Base-by-base conservation (phyloP, 2,888 invertebrate genomes). In the Nebria salina region DNA sequence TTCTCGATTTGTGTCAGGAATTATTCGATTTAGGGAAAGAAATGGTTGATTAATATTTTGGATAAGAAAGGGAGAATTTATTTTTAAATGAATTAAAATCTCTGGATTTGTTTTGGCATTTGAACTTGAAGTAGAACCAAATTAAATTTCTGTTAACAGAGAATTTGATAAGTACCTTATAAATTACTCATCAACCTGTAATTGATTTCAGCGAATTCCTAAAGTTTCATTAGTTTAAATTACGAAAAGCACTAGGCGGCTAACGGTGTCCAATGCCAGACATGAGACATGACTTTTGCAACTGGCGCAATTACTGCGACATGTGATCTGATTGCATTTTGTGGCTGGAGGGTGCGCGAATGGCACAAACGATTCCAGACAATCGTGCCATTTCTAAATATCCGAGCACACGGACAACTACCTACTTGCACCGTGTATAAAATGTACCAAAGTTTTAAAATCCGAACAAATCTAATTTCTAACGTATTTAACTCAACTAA, bases 311-410 rank as follows among this genome's bases (percentile, higher is more conserved):
- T 76, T 76, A 76, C 76, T 6, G 20, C 64, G 42, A 15, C 76
- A 76, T 76, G 66, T 76, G 76, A 76, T 76, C 68, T 76, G 76
- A 76, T 76, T 76, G 76, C 66, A 68, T 68, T 75, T 54, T 54
- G 75, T 54, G 75, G 75, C 65, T 15, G 20, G n/a, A 20, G 20
- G 2, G 15, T 25, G 25, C 15, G 68, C 9, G 6, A 15, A 68
- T 25, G 8, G 13, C 68, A 15, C 54, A 54, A 54, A 54, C 54
- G 54, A 11, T 54, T 13, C 54, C 7, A 8, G 54, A 54, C 4
- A 43, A 54, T 54, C 54, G 6, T 54, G 7, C 4, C 2, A 54
- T 7, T 34, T 5, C 54, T 54, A 54, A 3, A 54, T 6, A 1
- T 13, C 54, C 13, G 54, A 54, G 8, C 54, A 54, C 54, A 1